Conservation (phyloP, 2,888 invertebrate species). For the Caenorhabditis sp. region DNA sequence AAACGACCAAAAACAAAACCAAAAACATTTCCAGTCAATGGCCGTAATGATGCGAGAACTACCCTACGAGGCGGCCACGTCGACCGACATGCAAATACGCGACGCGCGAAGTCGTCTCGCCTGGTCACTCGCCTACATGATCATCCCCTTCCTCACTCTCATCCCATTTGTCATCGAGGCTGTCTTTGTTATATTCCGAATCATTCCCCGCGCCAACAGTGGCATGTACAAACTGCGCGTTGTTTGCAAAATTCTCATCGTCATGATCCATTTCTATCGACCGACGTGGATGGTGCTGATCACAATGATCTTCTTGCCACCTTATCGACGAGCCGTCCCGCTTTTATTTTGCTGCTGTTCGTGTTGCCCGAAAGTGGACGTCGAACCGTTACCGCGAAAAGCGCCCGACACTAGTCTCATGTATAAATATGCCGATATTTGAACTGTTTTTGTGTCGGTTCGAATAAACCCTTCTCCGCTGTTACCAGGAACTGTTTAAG, state of each 20-base stretch:
- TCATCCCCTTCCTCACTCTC: constrained; percentile 39
- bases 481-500: background rate
- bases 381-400: constrained; percentile 47
- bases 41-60: constrained; percentile 33
- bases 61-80: constrained; percentile 44
- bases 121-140: constrained; percentile 41
- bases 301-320: constrained; percentile 47
- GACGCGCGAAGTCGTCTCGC: constrained; percentile 50
- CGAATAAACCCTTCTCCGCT: background rate
- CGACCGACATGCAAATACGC: constrained; percentile 49
- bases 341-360: constrained; percentile 46
- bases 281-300: constrained; percentile 46
- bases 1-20: background rate
- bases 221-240: background rate
- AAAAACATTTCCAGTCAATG: constrained; percentile 33
- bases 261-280: constrained; percentile 45
- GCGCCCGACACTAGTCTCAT: constrained; percentile 47
- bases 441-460: too few relatives aligned
- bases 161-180: constrained; percentile 42
- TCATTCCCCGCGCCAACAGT: background rate
- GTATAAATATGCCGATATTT: constrained; percentile 52
- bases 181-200: background rate
- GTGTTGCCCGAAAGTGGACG: constrained; percentile 46
- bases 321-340: constrained; percentile 47
- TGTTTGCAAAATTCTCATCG: constrained; percentile 25